Evolutionary conservation across 2,797 vertebrate genomes (phyloP), one percentile per base, ranked within the genome.

Genomic region (Hoplostethus mediterraneus): DNA sequence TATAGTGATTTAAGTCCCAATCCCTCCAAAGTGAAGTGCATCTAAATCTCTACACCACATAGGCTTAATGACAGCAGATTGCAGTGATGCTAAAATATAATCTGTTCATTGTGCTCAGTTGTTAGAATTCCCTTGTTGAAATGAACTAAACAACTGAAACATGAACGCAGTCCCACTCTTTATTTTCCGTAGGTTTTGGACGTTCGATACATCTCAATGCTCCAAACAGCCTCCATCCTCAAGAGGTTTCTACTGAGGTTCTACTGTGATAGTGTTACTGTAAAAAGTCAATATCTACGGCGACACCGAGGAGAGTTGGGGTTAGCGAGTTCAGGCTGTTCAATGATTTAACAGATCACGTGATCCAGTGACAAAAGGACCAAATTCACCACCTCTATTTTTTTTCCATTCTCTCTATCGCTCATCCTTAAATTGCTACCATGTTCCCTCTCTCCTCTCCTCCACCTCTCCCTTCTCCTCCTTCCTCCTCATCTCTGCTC

Each of bases 341-440:
- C 65, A 86, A 91, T 91, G 70, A 90, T 89, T 89, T 52, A 91
- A 67, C 42, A 65, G 64, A 67, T 69, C 53, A 67, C 51, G 40
- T 80, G 71, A 80, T 69, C 53, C 67, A 53, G 40, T 80, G 71
- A 80, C 60, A 53, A 47, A 73, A 66, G 38, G 64, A 56, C 51
- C 61, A 21, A 21, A 21, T 21, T 21, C 21, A 21, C 21, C 21
- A 21, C 21, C 21, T 21, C 21, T 21, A 21, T 21, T 21, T 21
- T 21, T 21, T 21, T 21, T 21, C 21, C 21, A 21, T 21, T 21
- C 44, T 44, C 68, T 38, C 38, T 59, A 30, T 36, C 47, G 30
- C 33, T 38, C 38, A 58, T 63, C 57, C 61, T 73, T 73, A 68
- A 82, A 82, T 77, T 56, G 58, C 71, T 56, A 63, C 58, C 44